Evolutionary conservation across 1,140 invertebrate species (phyloP).

Genomic region (Eupristina koningsbergeri): DNA sequence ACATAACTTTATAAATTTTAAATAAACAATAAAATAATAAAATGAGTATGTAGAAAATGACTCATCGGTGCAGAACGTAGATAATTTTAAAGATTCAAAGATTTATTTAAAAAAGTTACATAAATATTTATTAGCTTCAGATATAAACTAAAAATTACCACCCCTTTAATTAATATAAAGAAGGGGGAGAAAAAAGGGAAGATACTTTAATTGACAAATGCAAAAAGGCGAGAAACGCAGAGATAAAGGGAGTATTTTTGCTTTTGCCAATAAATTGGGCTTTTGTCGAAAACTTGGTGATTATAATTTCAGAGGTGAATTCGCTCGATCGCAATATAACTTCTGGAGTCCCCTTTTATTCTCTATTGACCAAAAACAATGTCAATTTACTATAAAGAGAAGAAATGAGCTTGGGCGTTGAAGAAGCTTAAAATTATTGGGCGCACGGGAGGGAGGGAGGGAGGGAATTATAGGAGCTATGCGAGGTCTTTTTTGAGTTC

Average conservation of each 20-base stretch:
- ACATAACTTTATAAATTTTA: too few species aligned
- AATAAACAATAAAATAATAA: too few species aligned
- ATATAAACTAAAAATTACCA: too few species aligned
- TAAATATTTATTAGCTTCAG: too few species aligned
- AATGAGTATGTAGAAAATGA: too few species aligned
- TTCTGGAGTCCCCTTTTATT: background rate
- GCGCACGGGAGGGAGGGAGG: background rate
- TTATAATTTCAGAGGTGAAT: background rate
- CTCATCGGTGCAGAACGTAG: too few species aligned
- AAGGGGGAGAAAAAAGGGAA: too few species aligned
- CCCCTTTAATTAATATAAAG: too few species aligned
- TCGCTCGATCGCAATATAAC: slow-evolving; percentile 3
- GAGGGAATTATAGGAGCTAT: slow-evolving; percentile 20
- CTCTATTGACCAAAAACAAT: background rate
- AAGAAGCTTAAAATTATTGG: too few species aligned
- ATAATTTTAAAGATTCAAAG: too few species aligned
- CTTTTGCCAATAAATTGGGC: slow-evolving; percentile 29
- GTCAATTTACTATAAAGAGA: background rate
- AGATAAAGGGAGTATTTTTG: background rate
- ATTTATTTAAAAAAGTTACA: too few species aligned
- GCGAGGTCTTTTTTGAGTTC: slow-evolving; percentile 28
- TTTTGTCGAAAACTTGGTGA: slow-evolving; percentile 35
- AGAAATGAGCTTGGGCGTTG: background rate
- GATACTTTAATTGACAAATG: background rate
- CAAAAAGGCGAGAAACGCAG: background rate